A percentile compares a stretch with the other conserved stretches of the same genome.
Conservation (phyloP, 2,797 vertebrate genomes). For the Urophycis tenuis region DNA sequence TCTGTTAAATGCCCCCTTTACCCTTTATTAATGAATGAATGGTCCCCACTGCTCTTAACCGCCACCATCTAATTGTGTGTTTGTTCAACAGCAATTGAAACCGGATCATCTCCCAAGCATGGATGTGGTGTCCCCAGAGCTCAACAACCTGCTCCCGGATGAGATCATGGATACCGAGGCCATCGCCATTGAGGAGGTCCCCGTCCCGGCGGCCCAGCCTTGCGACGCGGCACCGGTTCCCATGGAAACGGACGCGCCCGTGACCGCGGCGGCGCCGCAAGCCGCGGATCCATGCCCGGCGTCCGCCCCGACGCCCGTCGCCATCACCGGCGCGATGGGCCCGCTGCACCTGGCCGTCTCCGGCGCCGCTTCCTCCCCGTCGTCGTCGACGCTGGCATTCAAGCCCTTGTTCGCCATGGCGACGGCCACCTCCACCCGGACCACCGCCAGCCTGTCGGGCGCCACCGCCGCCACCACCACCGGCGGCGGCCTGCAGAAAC, state of each 20-base stretch:
- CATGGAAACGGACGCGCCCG: slow-evolving; percentile 89
- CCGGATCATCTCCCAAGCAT: slow-evolving; percentile 64
- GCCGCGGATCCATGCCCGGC: slow-evolving; percentile 66
- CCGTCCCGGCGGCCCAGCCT: slow-evolving; percentile 68
- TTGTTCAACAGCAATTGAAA: slow-evolving; percentile 53
- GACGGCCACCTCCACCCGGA: slow-evolving; percentile 53
- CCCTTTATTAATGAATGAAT: no score
- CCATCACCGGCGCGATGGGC: slow-evolving; percentile 28
- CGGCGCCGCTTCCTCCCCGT: slow-evolving; percentile 35
- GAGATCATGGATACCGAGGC: slow-evolving; percentile 97
- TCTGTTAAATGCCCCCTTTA: no score
- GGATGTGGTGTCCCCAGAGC: slow-evolving; percentile 96
- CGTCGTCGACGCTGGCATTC: slow-evolving; percentile 52
- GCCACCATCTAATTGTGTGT: background rate
- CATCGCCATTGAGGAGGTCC: slow-evolving; percentile 81
- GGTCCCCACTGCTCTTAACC: background rate
- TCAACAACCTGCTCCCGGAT: slow-evolving; percentile 96
- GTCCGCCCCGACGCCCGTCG: slow-evolving; percentile 30
- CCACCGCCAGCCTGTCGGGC: slow-evolving; percentile 57
- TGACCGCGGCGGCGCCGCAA: slow-evolving; percentile 54
- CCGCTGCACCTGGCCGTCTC: slow-evolving; percentile 67
- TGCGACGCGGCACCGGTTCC: slow-evolving; percentile 79
- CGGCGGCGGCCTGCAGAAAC: slow-evolving; percentile 75
- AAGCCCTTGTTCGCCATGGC: slow-evolving; percentile 61
- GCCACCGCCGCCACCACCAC: slow-evolving; percentile 37